These are phyloP conservation scores for Xiphorhynchus erythropygius DNA, from an alignment of 2,797 vertebrate species.

Conservation along the genomic window DNA sequence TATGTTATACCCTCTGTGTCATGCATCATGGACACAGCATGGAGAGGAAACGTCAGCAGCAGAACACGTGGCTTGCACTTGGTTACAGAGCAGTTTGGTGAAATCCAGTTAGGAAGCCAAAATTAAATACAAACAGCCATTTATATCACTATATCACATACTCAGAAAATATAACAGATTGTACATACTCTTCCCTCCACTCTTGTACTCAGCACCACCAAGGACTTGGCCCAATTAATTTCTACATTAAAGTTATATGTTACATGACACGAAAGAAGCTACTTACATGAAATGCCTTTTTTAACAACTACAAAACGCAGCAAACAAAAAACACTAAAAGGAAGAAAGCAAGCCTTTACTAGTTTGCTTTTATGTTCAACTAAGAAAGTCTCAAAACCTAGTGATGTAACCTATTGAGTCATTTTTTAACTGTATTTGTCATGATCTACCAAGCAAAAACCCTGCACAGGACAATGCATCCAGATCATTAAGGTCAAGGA, in stretches of 20 bases:
- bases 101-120: not conserved
- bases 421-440: not conserved
- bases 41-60: not conserved
- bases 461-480: not conserved
- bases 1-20: not conserved
- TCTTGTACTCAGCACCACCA: not conserved
- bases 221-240: not conserved
- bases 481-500: not conserved
- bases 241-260: not conserved
- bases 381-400: not conserved
- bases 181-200: not conserved
- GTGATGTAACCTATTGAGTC: not conserved
- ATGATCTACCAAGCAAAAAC: not conserved
- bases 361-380: not conserved
- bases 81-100: not conserved
- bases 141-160: not conserved
- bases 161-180: not conserved
- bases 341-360: not conserved
- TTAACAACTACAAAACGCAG: not conserved
- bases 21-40: fast-evolving
- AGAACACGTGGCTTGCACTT: not conserved
- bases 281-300: not conserved
- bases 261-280: not conserved
- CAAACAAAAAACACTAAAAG: not conserved
- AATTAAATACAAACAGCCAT: not conserved